phyloP scores from a whole-genome alignment of 2,888 invertebrate genomes.

The Vandiemenella viatica region DNA sequence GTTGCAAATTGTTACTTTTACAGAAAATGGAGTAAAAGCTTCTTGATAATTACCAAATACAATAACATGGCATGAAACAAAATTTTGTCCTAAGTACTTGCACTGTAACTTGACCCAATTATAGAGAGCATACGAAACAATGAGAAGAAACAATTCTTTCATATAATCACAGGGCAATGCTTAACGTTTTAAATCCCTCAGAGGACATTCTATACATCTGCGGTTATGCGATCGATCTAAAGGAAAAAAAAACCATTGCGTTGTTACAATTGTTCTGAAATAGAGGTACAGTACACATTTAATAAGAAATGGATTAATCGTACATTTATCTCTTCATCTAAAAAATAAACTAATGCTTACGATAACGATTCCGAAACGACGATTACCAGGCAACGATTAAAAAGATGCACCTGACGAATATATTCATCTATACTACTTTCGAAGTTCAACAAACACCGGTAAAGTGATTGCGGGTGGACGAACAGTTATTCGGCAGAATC shows the following conservation, averaged over 20 bases:
- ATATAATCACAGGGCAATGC: not conserved
- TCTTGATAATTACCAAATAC: too few species aligned
- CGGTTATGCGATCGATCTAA: slow-evolving; percentile 6
- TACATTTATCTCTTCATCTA: slow-evolving; percentile 4
- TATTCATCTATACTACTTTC: slow-evolving; percentile 10
- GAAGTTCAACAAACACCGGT: slow-evolving; percentile 10
- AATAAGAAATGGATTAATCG: not conserved
- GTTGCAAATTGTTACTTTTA: too few species aligned
- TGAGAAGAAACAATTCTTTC: not conserved
- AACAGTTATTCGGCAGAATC: slow-evolving; percentile 14
- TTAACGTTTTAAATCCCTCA: not conserved
- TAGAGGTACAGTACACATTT: not conserved
- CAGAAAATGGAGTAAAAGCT: too few species aligned
- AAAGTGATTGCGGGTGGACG: slow-evolving; percentile 13
- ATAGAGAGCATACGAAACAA: slow-evolving; percentile 1
- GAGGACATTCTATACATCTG: not conserved
- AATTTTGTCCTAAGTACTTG: too few species aligned
- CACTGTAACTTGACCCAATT: too few species aligned
- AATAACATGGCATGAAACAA: too few species aligned
- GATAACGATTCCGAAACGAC: slow-evolving; percentile 15
- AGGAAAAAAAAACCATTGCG: slow-evolving; percentile 11
- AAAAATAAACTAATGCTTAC: slow-evolving; percentile 11
- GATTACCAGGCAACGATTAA: slow-evolving; percentile 12
- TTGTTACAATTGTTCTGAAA: not conserved
- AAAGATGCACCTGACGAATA: slow-evolving; percentile 7